Evolutionary conservation across 2,113 vertebrate genomes (phyloP), one percentile per base, ranked within the genome.

Genomic region (Poecilia latipinna): DNA sequence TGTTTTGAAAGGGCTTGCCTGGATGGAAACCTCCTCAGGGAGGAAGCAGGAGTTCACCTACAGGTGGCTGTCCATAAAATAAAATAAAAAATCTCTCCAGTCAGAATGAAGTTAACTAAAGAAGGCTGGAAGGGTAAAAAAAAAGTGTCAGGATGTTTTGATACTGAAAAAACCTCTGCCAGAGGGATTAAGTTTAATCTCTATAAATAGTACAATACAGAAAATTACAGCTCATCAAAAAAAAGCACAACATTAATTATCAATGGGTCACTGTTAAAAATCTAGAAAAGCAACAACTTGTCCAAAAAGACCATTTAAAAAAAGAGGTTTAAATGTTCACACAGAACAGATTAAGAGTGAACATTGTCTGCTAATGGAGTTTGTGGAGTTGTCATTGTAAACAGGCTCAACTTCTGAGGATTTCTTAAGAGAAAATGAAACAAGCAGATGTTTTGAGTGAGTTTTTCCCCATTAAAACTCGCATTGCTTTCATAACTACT

Each of bases 1-100:
- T 89, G 86, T 91, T 83, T 70, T 75, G 74, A 78, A 69, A 75
- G 51, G 70, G 80, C 72, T 72, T 62, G 61, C 75, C 57, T 54
- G 76, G 71, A 67, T 82, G 77, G 79, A 80, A 44, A 72, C 68
- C 74, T 82, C 84, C 70, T 61, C 32, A 19, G 51, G 75, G 73
- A 77, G 65, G 35, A 67, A 63, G 35, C 31, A 77, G 32, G 63
- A 74, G 75, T 75, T 74, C 29, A 69, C 72, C 77, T 63, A 77
- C 77, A 90, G 85, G 88, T 86, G 74, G 60, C 26, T 57, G n/a
- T n/a, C 51, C 19, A 57, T 57, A 57, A 57, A 57, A 57, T 26
- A 26, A 26, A 26, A 26, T 26, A 26, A 10, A n/a, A 24, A 48
- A 48, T 37, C 15, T 24, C 51, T 57, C 24, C 24, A 57, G 24